phyloP scores from a whole-genome alignment of 1,140 invertebrate genomes.

The Ericerus pela region DNA sequence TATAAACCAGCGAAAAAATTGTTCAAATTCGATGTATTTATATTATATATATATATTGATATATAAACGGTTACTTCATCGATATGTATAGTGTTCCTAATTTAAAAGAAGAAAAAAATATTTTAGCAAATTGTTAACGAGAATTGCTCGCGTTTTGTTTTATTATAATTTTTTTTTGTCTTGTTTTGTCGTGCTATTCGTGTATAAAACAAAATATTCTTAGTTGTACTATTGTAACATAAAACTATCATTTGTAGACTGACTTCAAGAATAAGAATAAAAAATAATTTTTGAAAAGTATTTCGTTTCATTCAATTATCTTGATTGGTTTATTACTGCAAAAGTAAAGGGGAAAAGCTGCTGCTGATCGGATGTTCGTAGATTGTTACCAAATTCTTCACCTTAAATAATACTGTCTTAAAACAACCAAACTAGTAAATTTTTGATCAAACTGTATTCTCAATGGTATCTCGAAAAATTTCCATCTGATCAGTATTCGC shows the following conservation, averaged over 20 bases:
- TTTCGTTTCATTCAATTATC: too few species aligned
- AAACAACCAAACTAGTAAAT: too few species aligned
- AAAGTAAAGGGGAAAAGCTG: too few species aligned
- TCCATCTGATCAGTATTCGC: too few species aligned
- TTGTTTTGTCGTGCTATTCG: not conserved
- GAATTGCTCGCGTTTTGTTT: not conserved
- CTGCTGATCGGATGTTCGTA: too few species aligned
- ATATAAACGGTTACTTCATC: not conserved
- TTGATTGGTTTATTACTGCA: too few species aligned
- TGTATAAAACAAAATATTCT: not conserved
- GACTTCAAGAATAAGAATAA: not conserved
- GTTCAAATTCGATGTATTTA: too few species aligned
- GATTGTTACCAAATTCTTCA: too few species aligned
- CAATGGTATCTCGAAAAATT: too few species aligned
- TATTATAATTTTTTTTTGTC: not conserved
- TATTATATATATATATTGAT: not conserved
- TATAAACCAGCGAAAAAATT: too few species aligned
- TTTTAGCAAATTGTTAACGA: not conserved
- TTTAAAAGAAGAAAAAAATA: not conserved
- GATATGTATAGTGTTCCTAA: not conserved
- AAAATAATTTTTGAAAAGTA: not conserved
- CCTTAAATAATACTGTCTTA: too few species aligned
- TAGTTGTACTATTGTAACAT: slow-evolving; percentile 4
- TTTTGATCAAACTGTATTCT: too few species aligned
- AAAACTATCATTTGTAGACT: slow-evolving; percentile 9